Conservation (phyloP, 2,113 vertebrate genomes). For the Thomomys bottae region DNA sequence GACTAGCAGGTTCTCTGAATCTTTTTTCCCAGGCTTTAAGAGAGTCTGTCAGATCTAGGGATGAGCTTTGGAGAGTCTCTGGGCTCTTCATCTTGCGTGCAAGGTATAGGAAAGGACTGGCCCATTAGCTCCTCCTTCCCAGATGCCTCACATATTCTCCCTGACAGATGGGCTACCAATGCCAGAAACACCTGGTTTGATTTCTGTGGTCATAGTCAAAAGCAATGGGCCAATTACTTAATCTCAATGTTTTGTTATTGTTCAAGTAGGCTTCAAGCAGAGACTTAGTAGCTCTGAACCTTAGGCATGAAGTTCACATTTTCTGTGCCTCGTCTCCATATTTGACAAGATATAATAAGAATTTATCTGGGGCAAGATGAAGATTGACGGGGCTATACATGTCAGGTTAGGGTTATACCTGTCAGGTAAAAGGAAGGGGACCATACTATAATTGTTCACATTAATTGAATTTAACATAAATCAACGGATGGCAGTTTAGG, state of each 20-base stretch:
- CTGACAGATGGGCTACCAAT: not conserved
- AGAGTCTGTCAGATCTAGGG: not conserved
- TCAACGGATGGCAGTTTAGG: not conserved
- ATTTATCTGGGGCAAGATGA: not conserved
- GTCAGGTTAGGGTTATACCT: not conserved
- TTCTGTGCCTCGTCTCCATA: not conserved
- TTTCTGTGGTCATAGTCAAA: not conserved
- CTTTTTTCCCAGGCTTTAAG: not conserved
- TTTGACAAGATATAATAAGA: not conserved
- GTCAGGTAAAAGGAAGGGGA: not conserved
- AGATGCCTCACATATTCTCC: not conserved
- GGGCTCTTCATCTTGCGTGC: not conserved
- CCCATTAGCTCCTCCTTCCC: not conserved
- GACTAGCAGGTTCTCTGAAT: not conserved
- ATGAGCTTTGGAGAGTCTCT: not conserved
- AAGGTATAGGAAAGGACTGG: not conserved
- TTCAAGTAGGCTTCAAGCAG: not conserved
- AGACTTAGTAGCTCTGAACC: not conserved
- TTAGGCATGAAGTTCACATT: not conserved
- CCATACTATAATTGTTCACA: not conserved
- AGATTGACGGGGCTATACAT: not conserved
- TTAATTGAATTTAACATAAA: not conserved
- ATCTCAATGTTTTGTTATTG: not conserved
- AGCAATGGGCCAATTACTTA: not conserved
- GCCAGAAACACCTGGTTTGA: conserved; percentile 1